These are phyloP conservation scores for Saccostrea echinata DNA, from an alignment of 1,140 invertebrate species.

Conservation along the genomic window DNA sequence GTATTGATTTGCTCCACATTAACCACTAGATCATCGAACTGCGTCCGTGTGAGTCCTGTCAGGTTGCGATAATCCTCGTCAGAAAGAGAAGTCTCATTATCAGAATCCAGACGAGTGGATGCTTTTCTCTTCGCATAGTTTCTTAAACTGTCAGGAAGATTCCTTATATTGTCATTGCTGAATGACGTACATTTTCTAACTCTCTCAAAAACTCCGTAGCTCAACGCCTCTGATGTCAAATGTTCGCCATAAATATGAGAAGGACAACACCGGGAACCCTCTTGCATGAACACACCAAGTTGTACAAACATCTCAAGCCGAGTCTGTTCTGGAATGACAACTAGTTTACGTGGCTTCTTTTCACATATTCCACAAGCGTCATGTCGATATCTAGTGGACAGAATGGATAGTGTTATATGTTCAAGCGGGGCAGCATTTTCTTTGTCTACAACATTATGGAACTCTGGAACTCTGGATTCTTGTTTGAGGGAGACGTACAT, in stretches of 20 bases:
- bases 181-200: background rate
- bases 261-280: background rate
- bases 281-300: background rate
- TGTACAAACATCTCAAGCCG: background rate
- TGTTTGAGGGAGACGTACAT: background rate
- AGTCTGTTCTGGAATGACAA: background rate
- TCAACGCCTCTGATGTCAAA: background rate
- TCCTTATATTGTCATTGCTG: background rate
- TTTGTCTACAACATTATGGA: background rate
- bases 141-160: constrained; percentile 4
- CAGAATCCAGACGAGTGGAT: constrained; percentile 37
- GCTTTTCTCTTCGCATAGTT: background rate
- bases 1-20: background rate
- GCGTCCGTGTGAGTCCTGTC: background rate
- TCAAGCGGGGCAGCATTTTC: background rate
- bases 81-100: background rate
- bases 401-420: background rate
- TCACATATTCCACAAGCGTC: constrained; percentile 27
- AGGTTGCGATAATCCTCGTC: constrained; percentile 38
- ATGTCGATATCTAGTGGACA: constrained; percentile 5
- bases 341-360: background rate
- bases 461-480: background rate
- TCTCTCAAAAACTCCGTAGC: background rate
- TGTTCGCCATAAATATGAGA: background rate
- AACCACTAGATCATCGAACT: background rate